Evolutionary conservation across 2,797 vertebrate genomes (phyloP).

Genomic region (Yasuhikotakia modesta): DNA sequence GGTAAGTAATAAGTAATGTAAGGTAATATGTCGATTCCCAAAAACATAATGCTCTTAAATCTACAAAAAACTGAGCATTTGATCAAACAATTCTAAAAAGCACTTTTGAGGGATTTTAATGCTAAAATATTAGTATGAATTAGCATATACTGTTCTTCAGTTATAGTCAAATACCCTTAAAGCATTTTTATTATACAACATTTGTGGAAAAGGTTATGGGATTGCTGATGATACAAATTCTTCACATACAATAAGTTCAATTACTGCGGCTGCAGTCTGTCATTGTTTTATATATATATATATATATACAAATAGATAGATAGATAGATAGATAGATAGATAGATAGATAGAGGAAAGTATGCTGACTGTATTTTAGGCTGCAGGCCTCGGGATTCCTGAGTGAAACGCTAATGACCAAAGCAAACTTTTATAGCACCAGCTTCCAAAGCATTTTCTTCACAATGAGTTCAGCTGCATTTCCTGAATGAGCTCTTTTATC

Average conservation of each 20-base stretch:
- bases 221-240: background rate
- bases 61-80: background rate
- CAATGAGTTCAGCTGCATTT: constrained; percentile 73
- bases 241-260: background rate
- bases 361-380: constrained; percentile 52
- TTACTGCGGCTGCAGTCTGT: constrained; percentile 10
- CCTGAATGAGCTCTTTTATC: constrained; percentile 71
- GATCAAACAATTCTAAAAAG: too few species aligned
- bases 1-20: too few species aligned
- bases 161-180: constrained; percentile 2
- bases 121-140: too few species aligned
- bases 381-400: constrained; percentile 66
- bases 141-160: background rate
- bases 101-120: too few species aligned
- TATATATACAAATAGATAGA: too few species aligned
- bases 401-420: constrained; percentile 66
- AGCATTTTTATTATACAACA: background rate
- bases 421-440: constrained; percentile 57
- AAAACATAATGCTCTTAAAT: background rate
- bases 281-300: constrained; percentile 51
- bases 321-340: too few species aligned
- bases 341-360: constrained; percentile 51
- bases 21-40: background rate
- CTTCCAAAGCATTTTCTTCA: constrained; percentile 60
- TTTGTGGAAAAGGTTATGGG: background rate